A percentile compares a stretch with the other conserved stretches of the same genome.
phyloP scores from a whole-genome alignment of 2,888 invertebrate species.

The Sepiola atlantica region DNA sequence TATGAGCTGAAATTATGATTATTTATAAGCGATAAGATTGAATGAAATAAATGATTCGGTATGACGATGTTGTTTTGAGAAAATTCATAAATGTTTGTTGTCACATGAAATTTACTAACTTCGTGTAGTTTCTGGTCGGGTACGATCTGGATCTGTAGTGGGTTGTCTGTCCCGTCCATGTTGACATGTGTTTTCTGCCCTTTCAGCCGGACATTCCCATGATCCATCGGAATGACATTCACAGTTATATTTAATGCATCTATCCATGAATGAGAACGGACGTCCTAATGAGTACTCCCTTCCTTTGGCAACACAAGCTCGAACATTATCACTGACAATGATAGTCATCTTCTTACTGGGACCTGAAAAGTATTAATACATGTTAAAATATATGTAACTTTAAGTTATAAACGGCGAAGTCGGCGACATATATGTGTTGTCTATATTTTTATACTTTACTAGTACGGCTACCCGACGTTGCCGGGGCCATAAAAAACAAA shows the following conservation, averaged over 20 bases:
- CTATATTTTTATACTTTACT: too few species aligned
- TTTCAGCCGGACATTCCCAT: constrained; percentile 56
- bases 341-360: not conserved
- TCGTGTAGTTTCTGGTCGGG: not conserved
- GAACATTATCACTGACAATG: not conserved
- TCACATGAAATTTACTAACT: not conserved
- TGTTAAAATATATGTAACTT: too few species aligned
- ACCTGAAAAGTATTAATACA: not conserved
- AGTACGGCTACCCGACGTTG: too few species aligned
- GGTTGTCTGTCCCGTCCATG: too few species aligned
- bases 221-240: constrained; percentile 48
- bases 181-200: not conserved
- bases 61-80: too few species aligned
- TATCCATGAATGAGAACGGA: not conserved
- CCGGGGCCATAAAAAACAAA: too few species aligned
- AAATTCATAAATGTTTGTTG: not conserved
- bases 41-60: too few species aligned
- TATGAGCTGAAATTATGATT: too few species aligned
- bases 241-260: not conserved
- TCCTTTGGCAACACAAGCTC: not conserved
- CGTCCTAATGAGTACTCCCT: not conserved
- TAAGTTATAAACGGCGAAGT: too few species aligned
- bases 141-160: too few species aligned
- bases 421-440: too few species aligned
- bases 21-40: too few species aligned